Conservation (phyloP, 2,888 invertebrate species). For the Caenorhabditis plicata region DNA sequence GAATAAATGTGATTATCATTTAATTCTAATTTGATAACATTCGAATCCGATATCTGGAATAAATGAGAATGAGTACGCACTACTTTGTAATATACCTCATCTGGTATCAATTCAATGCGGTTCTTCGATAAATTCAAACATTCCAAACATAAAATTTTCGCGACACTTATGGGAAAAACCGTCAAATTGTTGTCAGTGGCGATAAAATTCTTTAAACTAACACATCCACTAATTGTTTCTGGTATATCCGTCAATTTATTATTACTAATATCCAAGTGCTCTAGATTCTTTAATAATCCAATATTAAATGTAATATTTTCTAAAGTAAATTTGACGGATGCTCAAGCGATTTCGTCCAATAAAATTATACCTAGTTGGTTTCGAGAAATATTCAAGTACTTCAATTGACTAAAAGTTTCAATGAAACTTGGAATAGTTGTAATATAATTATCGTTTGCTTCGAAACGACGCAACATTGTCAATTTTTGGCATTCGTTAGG, state of each 20-base stretch:
- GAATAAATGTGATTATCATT: slow-evolving; percentile 86
- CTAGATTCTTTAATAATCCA: slow-evolving; percentile 69
- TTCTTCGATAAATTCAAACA: slow-evolving; percentile 21
- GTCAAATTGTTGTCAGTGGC: slow-evolving; percentile 15
- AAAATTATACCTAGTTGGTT: slow-evolving; percentile 64
- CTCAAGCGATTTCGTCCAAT: background rate
- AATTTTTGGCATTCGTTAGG: slow-evolving; percentile 53
- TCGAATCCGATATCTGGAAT: slow-evolving; percentile 74
- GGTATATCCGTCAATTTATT: slow-evolving; percentile 83
- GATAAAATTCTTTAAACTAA: slow-evolving; percentile 13
- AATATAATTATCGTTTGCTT: slow-evolving; percentile 88
- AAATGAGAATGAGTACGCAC: background rate
- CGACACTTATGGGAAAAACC: slow-evolving; percentile 13
- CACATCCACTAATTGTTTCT: slow-evolving; percentile 40
- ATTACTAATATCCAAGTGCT: slow-evolving; percentile 74
- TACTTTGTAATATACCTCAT: no score
- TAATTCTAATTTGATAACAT: slow-evolving; percentile 85
- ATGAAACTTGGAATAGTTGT: slow-evolving; percentile 70
- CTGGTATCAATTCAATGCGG: slow-evolving; percentile 20
- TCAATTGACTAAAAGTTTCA: slow-evolving; percentile 67
- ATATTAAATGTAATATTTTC: slow-evolving; percentile 69
- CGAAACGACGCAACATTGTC: slow-evolving; percentile 79
- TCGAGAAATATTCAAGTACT: slow-evolving; percentile 69
- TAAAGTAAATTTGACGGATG: slow-evolving; percentile 33
- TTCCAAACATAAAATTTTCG: slow-evolving; percentile 11